Evolutionary conservation across 1,140 invertebrate species (phyloP).

Genomic region (Aphelenchoides fujianensis): DNA sequence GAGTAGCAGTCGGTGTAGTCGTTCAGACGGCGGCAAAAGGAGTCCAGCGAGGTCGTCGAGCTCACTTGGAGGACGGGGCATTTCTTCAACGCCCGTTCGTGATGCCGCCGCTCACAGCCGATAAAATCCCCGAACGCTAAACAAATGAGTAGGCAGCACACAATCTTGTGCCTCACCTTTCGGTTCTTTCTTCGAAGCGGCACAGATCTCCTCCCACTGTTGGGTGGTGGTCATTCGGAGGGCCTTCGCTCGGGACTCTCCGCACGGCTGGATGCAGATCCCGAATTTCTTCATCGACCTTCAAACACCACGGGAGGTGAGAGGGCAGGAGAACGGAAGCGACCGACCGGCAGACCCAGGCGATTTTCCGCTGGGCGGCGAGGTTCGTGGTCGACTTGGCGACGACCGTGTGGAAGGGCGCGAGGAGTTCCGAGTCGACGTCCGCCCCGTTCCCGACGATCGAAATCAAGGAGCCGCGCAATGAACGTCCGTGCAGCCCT

Average conservation of each 20-base stretch:
- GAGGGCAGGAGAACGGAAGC: no score
- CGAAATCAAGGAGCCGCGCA: constrained; percentile 1
- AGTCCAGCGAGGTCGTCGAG: not conserved
- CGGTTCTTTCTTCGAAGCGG: not conserved
- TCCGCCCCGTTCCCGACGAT: constrained; percentile 6
- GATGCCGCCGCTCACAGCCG: constrained; percentile 20
- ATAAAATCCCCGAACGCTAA: constrained; percentile 21
- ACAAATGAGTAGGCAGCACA: no score
- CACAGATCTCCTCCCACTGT: constrained; percentile 10
- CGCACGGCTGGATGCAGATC: constrained; percentile 5
- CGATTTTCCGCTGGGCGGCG: constrained; percentile 15
- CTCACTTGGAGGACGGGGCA: not conserved
- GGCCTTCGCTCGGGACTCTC: constrained; percentile 12
- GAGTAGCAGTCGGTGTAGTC: constrained; percentile 16
- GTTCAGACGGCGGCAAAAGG: constrained; percentile 13
- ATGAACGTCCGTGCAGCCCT: constrained; percentile 1
- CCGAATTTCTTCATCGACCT: constrained; percentile 17
- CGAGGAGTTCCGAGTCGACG: not conserved
- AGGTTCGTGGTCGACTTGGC: constrained; percentile 13
- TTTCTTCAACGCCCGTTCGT: not conserved
- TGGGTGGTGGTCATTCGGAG: not conserved
- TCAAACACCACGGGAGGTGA: no score
- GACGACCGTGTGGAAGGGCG: constrained; percentile 10
- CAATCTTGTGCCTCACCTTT: constrained; percentile 17
- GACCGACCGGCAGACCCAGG: constrained; percentile 19